Conservation (phyloP, 2,113 vertebrate species). For the Centropristis striata region DNA sequence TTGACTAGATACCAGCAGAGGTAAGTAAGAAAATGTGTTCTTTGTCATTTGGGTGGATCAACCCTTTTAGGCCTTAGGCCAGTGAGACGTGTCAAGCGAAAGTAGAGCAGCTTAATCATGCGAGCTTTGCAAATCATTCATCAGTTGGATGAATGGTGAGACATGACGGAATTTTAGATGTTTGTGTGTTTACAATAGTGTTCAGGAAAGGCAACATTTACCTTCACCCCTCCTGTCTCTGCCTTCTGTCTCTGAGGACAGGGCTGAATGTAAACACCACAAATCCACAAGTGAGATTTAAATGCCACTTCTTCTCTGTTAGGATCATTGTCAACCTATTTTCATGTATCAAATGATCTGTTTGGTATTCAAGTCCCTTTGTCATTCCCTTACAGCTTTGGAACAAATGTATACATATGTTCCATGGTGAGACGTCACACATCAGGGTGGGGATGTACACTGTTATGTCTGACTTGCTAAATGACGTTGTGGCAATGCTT, state of each 20-base stretch:
- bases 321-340: conserved; percentile 10
- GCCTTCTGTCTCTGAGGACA: conserved; percentile 51
- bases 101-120: not conserved
- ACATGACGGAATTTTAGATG: conserved; percentile 3
- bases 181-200: conserved; percentile 37
- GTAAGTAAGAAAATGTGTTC: not conserved
- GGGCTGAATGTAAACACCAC: conserved; percentile 48
- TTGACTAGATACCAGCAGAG: not conserved
- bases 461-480: conserved; percentile 75
- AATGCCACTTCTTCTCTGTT: conserved; percentile 12
- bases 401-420: conserved; percentile 30
- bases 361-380: conserved; percentile 22
- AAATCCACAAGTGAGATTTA: conserved; percentile 34
- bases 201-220: conserved; percentile 64
- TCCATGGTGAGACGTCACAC: conserved; percentile 1
- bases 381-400: conserved; percentile 8
- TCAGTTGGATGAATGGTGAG: not conserved
- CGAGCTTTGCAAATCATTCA: not conserved
- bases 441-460: conserved; percentile 69
- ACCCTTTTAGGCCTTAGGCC: not conserved
- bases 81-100: not conserved
- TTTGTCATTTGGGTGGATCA: not conserved
- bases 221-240: conserved; percentile 41
- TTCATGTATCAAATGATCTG: conserved; percentile 35
- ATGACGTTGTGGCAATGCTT: conserved; percentile 35